These are phyloP conservation scores for Promerops cafer DNA, from an alignment of 2,113 vertebrate species.

Conservation along the genomic window DNA sequence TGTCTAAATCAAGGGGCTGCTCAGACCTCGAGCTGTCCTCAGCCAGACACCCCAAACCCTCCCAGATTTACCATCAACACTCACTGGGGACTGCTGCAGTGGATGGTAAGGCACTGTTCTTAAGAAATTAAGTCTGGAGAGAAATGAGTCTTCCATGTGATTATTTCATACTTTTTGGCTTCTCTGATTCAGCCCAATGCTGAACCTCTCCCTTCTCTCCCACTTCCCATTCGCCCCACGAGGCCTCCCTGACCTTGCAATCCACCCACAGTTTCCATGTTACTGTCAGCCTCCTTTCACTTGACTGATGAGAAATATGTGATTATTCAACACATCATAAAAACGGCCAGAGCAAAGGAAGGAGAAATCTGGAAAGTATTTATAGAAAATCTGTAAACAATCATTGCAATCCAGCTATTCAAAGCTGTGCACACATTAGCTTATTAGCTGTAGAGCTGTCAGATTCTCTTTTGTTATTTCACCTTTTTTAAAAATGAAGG, in stretches of 20 bases:
- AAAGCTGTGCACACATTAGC: not conserved
- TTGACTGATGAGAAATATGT: constrained; percentile 49
- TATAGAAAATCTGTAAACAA: constrained; percentile 34
- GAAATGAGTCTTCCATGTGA: not conserved
- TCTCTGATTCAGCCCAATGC: not conserved
- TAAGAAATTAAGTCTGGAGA: not conserved
- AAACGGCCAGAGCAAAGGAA: constrained; percentile 12
- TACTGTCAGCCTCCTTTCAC: constrained; percentile 28
- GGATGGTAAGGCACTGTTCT: not conserved
- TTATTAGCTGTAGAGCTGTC: not conserved
- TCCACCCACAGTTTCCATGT: constrained; percentile 21
- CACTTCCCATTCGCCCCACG: not conserved
- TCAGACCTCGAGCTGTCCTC: not conserved
- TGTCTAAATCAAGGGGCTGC: not conserved
- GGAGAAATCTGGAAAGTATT: constrained; percentile 51
- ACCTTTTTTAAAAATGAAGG: not conserved
- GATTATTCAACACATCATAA: constrained; percentile 47
- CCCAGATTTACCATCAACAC: not conserved
- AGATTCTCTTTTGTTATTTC: not conserved
- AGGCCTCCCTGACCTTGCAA: not conserved
- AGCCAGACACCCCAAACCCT: not conserved
- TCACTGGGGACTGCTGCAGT: not conserved
- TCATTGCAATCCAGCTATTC: not conserved
- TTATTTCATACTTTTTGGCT: not conserved
- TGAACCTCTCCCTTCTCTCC: constrained; percentile 26